A percentile compares a stretch with the other conserved stretches of the same genome.
These are phyloP conservation scores for Falcaria lacertinaria DNA, from an alignment of 2,888 invertebrate genomes.

Conservation along the genomic window DNA sequence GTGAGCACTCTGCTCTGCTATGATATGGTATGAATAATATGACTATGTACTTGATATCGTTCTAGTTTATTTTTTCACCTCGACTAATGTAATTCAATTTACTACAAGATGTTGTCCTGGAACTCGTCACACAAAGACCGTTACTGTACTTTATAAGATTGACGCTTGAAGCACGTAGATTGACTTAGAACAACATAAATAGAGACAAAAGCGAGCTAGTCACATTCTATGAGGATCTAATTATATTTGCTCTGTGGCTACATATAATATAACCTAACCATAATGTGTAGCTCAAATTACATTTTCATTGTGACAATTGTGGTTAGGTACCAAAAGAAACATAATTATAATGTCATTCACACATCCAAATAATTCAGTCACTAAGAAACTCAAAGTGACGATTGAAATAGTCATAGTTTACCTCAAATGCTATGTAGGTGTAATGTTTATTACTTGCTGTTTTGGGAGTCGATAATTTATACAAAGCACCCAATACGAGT, in stretches of 20 bases:
- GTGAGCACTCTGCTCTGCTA: slow-evolving; percentile 5
- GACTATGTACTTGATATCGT: not conserved
- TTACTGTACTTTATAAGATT: not conserved
- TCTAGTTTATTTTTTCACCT: too few relatives aligned
- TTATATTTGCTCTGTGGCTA: too few relatives aligned
- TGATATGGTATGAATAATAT: not conserved
- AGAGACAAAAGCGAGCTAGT: not conserved
- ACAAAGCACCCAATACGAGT: slow-evolving; percentile 42
- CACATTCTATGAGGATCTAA: too few relatives aligned
- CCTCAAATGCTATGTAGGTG: slow-evolving; percentile 30
- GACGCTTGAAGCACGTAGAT: not conserved
- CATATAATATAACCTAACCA: too few relatives aligned
- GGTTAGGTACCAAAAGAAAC: slow-evolving; percentile 16
- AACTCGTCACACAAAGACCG: not conserved
- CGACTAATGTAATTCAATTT: too few relatives aligned
- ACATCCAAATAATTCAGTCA: slow-evolving; percentile 33
- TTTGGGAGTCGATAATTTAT: slow-evolving; percentile 58
- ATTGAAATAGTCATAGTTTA: not conserved
- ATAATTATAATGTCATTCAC: slow-evolving; percentile 21
- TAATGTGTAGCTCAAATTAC: slow-evolving; percentile 12
- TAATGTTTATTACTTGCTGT: slow-evolving; percentile 50
- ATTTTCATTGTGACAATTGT: slow-evolving; percentile 23
- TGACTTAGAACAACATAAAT: not conserved
- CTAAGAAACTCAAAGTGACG: slow-evolving; percentile 12
- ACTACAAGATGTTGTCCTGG: too few relatives aligned